Evolutionary conservation across 2,113 vertebrate species (phyloP).

Genomic region (Peromyscus polionotus): DNA sequence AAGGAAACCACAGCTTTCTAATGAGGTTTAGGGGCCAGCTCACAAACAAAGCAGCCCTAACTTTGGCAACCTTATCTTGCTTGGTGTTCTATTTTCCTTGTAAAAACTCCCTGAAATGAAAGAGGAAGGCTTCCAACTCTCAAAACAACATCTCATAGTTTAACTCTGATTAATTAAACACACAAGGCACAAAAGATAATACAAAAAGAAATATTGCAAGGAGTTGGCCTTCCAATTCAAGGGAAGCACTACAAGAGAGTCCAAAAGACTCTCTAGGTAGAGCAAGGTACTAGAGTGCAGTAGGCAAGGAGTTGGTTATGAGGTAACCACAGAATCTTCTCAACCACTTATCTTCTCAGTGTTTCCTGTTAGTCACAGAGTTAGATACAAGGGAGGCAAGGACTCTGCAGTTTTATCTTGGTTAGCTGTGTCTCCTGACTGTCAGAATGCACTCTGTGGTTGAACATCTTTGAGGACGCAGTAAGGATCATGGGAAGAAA

Average conservation of each 20-base stretch:
- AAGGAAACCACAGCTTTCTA: neutral
- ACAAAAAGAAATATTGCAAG: neutral
- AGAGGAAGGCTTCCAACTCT: neutral
- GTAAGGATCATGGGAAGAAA: neutral
- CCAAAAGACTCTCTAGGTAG: neutral
- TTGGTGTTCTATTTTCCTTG: neutral
- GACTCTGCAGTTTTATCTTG: neutral
- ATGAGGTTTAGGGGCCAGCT: neutral
- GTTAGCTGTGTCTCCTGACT: neutral
- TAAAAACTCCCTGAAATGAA: conserved; percentile 1
- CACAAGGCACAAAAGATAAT: conserved; percentile 26
- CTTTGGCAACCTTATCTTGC: neutral
- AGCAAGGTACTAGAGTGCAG: neutral
- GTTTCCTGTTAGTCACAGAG: neutral
- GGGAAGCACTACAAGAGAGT: neutral
- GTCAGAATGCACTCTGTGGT: neutral
- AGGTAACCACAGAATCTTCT: neutral
- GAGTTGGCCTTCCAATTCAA: neutral
- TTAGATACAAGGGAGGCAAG: neutral
- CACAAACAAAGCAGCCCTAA: neutral
- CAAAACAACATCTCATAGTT: conserved; percentile 33
- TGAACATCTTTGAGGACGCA: neutral
- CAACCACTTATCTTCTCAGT: neutral
- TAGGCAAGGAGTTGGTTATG: neutral
- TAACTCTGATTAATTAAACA: conserved; percentile 12